These are phyloP conservation scores for Blastobasis lacticolella DNA, from an alignment of 2,888 invertebrate species.

Conservation along the genomic window DNA sequence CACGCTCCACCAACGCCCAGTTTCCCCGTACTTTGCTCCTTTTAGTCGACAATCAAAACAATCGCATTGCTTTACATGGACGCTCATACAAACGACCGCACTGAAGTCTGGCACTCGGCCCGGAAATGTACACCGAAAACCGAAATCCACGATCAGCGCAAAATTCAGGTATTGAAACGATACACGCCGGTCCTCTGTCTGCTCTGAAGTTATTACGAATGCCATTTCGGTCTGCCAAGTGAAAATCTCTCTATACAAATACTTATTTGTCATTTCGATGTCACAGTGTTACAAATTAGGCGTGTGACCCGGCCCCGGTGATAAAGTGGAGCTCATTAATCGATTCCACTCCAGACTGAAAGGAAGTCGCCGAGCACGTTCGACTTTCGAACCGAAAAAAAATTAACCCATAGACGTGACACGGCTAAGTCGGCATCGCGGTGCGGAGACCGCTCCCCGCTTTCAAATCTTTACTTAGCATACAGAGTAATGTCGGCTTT, in stretches of 20 bases:
- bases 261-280: too few relatives aligned
- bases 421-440: conserved; percentile 44
- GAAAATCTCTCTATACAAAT: too few relatives aligned
- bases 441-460: conserved; percentile 44
- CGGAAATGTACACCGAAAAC: conserved; percentile 45
- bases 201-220: conserved; percentile 35
- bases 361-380: conserved; percentile 40
- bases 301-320: conserved; percentile 27
- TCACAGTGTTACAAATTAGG: not conserved
- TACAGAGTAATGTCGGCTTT: conserved; percentile 57
- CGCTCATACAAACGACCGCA: too few relatives aligned
- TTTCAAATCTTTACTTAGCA: conserved; percentile 61
- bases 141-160: conserved; percentile 27
- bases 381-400: conserved; percentile 47
- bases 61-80: too few relatives aligned
- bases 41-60: too few relatives aligned
- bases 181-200: conserved; percentile 48
- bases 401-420: conserved; percentile 41
- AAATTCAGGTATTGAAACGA: conserved; percentile 43
- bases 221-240: too few relatives aligned
- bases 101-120: conserved; percentile 25
- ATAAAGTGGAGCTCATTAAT: conserved; percentile 41
- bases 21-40: conserved; percentile 29
- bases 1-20: conserved; percentile 55
- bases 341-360: conserved; percentile 40